Evolutionary conservation across 2,797 vertebrate species (phyloP), one percentile per base, ranked within the genome.

Genomic region (Botia almorhae): DNA sequence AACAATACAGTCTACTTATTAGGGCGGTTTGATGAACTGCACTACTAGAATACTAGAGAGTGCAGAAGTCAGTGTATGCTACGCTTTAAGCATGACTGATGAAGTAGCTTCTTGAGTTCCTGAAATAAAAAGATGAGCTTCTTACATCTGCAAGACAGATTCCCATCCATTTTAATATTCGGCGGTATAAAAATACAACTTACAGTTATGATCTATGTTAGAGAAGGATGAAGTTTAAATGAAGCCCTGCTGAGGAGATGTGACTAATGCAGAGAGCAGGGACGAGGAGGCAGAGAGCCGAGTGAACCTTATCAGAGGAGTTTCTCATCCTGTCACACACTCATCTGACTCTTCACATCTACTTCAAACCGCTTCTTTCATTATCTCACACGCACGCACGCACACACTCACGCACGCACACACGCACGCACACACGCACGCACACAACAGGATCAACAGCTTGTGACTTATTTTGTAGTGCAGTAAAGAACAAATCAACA

Each of bases 301-400:
- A 86, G 77, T 89, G 87, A 93, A 93, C 91, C 90, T 91, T 93
- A 91, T 90, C 90, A 89, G 82, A 75, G 81, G 73, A 84, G 81
- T 85, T 75, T 76, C 77, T 78, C 70, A 82, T 50, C 26, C 46
- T 26, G 50, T 64, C 39, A 67, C 74, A 80, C 43, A 48, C 58
- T 65, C 55, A 29, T 13, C 19, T n/a, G 19, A 0, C 0, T 61
- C 33, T n/a, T n/a, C n/a, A n/a, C 78, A 63, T 46, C 58, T 4
- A 51, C 61, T 4, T n/a, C 39, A 72, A 55, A 5, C 71, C 64
- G 70, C 16, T 23, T 21, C 50, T 51, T 23, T 23, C 23, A 13
- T 2, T 33, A 4, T 39, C n/a, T n/a, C n/a, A n/a, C n/a, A n/a
- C n/a, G n/a, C n/a, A n/a, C n/a, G n/a, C n/a, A n/a, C n/a, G n/a